These are phyloP conservation scores for Ridgeia piscesae DNA, from an alignment of 1,140 invertebrate genomes.

Conservation along the genomic window DNA sequence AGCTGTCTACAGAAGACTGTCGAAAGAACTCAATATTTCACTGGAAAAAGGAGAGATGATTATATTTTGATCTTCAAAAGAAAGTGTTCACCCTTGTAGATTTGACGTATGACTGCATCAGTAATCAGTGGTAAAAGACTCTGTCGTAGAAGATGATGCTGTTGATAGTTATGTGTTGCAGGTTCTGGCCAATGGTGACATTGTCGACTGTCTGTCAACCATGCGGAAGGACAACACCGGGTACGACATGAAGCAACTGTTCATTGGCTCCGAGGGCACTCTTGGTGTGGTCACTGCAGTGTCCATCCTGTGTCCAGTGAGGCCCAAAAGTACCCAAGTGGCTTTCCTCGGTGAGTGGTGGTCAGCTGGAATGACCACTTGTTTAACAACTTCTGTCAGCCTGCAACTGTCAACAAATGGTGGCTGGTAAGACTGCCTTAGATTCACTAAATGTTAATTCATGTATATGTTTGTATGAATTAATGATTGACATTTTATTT, in stretches of 20 bases:
- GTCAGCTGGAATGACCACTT: neutral
- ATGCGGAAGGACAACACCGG: conserved; percentile 97
- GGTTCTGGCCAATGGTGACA: conserved; percentile 81
- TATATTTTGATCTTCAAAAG: too few relatives aligned
- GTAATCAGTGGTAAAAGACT: conserved; percentile 18
- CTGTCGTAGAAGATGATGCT: neutral
- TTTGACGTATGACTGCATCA: too few relatives aligned
- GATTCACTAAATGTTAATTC: conserved; percentile 6
- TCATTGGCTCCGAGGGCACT: conserved; percentile 97
- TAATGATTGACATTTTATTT: neutral
- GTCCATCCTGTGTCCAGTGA: conserved; percentile 82
- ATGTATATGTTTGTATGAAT: conserved; percentile 19
- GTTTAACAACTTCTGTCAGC: too few relatives aligned
- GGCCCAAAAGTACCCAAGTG: conserved; percentile 77
- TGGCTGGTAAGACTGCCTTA: neutral
- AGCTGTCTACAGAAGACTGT: too few relatives aligned
- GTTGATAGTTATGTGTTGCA: conserved; percentile 45
- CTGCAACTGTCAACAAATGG: too few relatives aligned
- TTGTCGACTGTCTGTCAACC: conserved; percentile 81
- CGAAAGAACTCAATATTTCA: too few relatives aligned
- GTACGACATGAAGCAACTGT: conserved; percentile 93
- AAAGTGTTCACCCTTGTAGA: too few relatives aligned
- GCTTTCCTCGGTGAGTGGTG: conserved; percentile 77
- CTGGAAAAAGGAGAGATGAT: too few relatives aligned
- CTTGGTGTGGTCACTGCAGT: conserved; percentile 92